Percentiles rank a stretch among this genome's conserved stretches.
Evolutionary conservation across 2,113 vertebrate species (phyloP).

Genomic region (Pachyramphus minor): DNA sequence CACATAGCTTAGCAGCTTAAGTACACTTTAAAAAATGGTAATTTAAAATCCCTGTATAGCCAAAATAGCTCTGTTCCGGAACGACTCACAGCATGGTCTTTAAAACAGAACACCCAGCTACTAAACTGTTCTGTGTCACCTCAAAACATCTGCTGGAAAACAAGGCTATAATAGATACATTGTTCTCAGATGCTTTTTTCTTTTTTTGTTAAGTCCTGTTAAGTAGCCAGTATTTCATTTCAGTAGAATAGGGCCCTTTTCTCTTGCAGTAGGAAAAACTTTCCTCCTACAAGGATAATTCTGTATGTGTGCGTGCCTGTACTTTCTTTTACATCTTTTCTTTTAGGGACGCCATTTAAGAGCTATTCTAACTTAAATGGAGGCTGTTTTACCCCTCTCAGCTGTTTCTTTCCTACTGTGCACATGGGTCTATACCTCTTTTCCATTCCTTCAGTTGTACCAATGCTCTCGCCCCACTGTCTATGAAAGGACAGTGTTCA

Average conservation of each 20-base stretch:
- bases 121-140: constrained; percentile 51
- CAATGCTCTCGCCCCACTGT: fast-evolving
- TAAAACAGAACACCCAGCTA: constrained; percentile 53
- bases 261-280: constrained; percentile 34
- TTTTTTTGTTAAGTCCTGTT: constrained; percentile 36
- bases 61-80: constrained; percentile 65
- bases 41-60: constrained; percentile 55
- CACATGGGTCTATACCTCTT: background rate
- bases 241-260: constrained; percentile 47
- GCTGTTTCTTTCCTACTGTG: background rate
- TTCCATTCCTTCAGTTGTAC: background rate
- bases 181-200: constrained; percentile 41
- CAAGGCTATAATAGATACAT: constrained; percentile 61
- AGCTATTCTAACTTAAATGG: background rate
- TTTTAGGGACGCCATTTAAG: background rate
- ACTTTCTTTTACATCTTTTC: constrained; percentile 8
- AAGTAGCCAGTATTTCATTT: constrained; percentile 44
- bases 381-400: background rate
- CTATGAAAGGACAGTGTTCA: background rate
- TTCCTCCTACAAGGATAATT: constrained; percentile 5
- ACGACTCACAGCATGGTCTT: constrained; percentile 50
- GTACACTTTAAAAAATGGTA: constrained; percentile 65
- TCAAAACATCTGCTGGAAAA: constrained; percentile 68
- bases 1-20: constrained; percentile 61
- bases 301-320: background rate